Percentiles rank a stretch among this genome's conserved stretches.
These are phyloP conservation scores for Omphaloscelis lunosa DNA, from an alignment of 2,888 invertebrate genomes.

Conservation along the genomic window DNA sequence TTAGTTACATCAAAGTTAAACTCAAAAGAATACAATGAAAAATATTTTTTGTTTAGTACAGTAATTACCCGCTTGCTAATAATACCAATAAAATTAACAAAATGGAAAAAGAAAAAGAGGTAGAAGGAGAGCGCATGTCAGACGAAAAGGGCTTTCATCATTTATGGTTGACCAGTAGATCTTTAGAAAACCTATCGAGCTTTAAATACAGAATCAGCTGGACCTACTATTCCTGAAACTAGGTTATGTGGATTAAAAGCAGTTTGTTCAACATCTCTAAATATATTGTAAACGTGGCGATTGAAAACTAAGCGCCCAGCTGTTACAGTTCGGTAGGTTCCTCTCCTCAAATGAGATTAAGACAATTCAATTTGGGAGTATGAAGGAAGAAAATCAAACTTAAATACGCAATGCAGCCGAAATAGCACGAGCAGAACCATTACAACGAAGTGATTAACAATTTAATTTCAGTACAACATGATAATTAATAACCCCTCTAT, in stretches of 20 bases:
- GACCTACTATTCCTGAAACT: slow-evolving; percentile 86
- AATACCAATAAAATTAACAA: too few relatives aligned
- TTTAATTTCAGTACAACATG: background rate
- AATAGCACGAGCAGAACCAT: background rate
- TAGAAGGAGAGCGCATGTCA: background rate
- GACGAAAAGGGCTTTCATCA: background rate
- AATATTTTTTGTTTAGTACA: background rate
- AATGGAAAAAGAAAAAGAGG: background rate
- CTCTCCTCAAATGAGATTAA: slow-evolving; percentile 75
- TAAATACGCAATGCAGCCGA: background rate
- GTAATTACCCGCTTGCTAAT: background rate
- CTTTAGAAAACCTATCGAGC: slow-evolving; percentile 87
- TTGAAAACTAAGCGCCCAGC: slow-evolving; percentile 87
- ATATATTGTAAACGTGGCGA: slow-evolving; percentile 86
- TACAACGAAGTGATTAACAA: too few relatives aligned
- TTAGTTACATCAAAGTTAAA: background rate
- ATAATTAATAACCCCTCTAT: background rate
- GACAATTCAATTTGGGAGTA: background rate
- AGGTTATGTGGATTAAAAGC: slow-evolving; percentile 82
- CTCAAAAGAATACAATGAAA: background rate
- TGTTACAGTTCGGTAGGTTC: slow-evolving; percentile 80
- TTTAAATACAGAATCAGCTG: slow-evolving; percentile 88
- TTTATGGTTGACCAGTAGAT: background rate
- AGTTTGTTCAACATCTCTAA: slow-evolving; percentile 87
- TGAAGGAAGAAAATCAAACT: background rate